phyloP scores from a whole-genome alignment of 2,113 vertebrate species.

The Chloebia gouldiae region DNA sequence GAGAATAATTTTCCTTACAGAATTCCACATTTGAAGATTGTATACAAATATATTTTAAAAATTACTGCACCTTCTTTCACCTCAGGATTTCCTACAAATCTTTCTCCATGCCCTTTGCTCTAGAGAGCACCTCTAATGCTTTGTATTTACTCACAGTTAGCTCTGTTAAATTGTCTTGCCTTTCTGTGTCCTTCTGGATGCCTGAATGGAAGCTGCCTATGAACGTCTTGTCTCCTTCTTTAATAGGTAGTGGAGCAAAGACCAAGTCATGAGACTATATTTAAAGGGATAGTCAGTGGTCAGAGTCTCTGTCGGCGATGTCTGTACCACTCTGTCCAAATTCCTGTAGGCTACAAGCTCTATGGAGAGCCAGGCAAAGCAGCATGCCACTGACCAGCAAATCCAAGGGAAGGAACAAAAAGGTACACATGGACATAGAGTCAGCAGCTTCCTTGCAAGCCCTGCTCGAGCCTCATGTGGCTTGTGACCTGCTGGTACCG shows the following conservation, averaged over 20 bases:
- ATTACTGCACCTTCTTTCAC: neutral
- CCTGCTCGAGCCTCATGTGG: conserved; percentile 53
- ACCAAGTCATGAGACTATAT: conserved; percentile 84
- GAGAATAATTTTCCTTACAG: neutral
- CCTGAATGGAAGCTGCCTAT: conserved; percentile 39
- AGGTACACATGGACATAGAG: conserved; percentile 63
- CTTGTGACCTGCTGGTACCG: conserved; percentile 72
- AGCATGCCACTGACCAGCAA: conserved; percentile 80
- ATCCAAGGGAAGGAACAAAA: conserved; percentile 77
- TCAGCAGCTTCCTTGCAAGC: conserved; percentile 55
- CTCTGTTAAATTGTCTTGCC: conserved; percentile 17
- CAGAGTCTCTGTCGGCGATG: conserved; percentile 85
- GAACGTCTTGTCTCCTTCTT: conserved; percentile 57
- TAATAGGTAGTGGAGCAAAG: conserved; percentile 71
- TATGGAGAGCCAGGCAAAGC: conserved; percentile 85
- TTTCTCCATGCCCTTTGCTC: conserved; percentile 45
- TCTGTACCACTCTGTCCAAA: conserved; percentile 91
- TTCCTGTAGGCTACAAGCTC: conserved; percentile 81
- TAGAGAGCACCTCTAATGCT: conserved; percentile 11
- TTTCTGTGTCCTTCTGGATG: conserved; percentile 12
- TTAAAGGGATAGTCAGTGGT: conserved; percentile 81
- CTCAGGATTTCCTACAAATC: conserved; percentile 48
- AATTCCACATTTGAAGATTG: neutral
- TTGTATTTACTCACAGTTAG: conserved; percentile 44
- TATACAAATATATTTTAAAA: neutral